These are phyloP conservation scores for Phalacrocorax brasilianus DNA, from an alignment of 2,113 vertebrate genomes.

Conservation along the genomic window DNA sequence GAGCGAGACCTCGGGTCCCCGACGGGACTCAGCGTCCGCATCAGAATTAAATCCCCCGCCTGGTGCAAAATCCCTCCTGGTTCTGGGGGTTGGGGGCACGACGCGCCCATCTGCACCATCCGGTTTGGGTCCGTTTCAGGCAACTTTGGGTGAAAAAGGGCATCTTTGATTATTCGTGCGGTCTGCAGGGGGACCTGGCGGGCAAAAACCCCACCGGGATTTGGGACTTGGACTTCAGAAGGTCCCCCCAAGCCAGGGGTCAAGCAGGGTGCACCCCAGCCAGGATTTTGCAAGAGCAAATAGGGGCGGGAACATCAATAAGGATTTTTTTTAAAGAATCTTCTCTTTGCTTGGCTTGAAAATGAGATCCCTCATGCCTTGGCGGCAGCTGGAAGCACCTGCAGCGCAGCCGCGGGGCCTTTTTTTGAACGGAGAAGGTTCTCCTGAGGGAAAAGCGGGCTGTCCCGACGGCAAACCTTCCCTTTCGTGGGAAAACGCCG, in stretches of 20 bases:
- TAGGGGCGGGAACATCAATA: not conserved
- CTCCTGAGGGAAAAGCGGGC: not conserved
- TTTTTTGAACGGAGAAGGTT: not conserved
- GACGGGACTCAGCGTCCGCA: fast-evolving
- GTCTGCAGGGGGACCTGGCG: not conserved
- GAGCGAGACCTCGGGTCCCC: not conserved
- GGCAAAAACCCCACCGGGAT: not conserved
- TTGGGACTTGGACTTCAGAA: not conserved
- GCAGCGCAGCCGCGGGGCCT: not conserved
- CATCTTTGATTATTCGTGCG: fast-evolving
- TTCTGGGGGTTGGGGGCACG: fast-evolving
- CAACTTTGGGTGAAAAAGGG: not conserved
- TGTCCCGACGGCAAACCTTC: not conserved
- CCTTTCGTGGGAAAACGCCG: not conserved
- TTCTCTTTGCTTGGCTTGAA: not conserved
- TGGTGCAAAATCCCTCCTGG: fast-evolving
- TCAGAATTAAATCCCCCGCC: not conserved
- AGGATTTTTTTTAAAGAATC: not conserved
- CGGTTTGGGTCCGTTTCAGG: fast-evolving
- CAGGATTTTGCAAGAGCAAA: not conserved
- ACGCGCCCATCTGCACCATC: fast-evolving
- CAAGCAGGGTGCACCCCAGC: not conserved
- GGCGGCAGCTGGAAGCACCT: not conserved
- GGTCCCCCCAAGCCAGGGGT: not conserved
- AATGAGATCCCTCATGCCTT: not conserved